Base-by-base conservation (phyloP, 2,888 invertebrate species). In the Xanthostigma xanthostigma region DNA sequence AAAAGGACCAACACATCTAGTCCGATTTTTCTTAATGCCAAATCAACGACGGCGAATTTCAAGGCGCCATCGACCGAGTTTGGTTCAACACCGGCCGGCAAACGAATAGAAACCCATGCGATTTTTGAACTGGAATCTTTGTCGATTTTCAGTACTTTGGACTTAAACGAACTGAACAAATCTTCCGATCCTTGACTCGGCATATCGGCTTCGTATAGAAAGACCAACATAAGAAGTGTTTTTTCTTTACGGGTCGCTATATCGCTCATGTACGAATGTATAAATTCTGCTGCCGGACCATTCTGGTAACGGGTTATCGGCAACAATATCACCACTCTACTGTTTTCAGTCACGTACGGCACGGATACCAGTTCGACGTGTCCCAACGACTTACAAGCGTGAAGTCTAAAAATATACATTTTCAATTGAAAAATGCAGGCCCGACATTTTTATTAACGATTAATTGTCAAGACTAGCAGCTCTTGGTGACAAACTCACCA, bases 311-410 rank as follows among this genome's bases (percentile, higher is more conserved):
- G 69, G 60, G 76, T 74, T 4, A 87, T 72, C 0, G 84, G 81
- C 53, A 94, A 66, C 55, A 95, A 66, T 54, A 94, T 71, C 50
- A 81, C 78, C 5, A 95, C 76, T 54, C 88, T 74, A 8, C 85
- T 83, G 65, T 84, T 89, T 73, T 97, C 96, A 0, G 95, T 96
- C 1, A 96, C 95, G 69, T 95, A 96, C 0, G 94, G 95, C 63
- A 92, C 88, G 2, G 88, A 84, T 38, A 94, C 77, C 50, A 96
- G 79, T 62, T 95, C 91, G 9, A 92, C 87, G 50, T 82, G 79
- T 12, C 91, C 91, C 49, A 96, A 69, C 11, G 89, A 84, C 54
- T 94, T 86, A 46, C 83, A 80, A 39, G 87, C 76, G 69, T 92
- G 83, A 55, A 92, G 75, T 59, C 87, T 78, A 48, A 53, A 63